phyloP scores from a whole-genome alignment of 2,113 vertebrate species.

The Dipodomys ordii region DNA sequence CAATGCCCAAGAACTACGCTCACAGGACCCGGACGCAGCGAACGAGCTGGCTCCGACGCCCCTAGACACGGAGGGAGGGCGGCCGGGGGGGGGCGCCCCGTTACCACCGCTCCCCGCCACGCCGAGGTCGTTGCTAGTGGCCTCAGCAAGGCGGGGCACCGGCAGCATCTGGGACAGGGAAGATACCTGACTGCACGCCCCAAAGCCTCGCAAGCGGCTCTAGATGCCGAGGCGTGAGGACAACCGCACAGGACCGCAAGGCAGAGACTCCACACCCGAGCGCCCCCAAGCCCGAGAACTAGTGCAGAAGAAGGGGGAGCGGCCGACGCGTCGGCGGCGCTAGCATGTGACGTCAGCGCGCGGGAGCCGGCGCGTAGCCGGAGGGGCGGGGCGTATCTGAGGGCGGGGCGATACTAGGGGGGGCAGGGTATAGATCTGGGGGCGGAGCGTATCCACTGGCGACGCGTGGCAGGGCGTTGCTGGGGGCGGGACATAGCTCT shows the following conservation, averaged over 20 bases:
- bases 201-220: neutral
- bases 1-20: neutral
- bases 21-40: neutral
- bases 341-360: constrained; percentile 64
- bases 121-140: neutral
- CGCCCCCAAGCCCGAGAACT: neutral
- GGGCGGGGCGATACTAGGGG: neutral
- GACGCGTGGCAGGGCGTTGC: neutral
- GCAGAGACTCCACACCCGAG: fast-evolving
- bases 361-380: neutral
- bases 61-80: constrained; percentile 58
- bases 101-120: neutral
- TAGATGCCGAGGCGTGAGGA: neutral
- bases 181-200: neutral
- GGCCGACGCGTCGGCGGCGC: constrained; percentile 49
- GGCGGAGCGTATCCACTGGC: neutral
- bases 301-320: neutral
- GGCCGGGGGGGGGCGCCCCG: neutral
- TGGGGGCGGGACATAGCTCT: neutral
- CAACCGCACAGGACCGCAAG: fast-evolving
- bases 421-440: fast-evolving
- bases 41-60: constrained; percentile 44
- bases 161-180: neutral
- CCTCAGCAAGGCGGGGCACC: neutral
- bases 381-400: too few relatives aligned